These are phyloP conservation scores for Papilio glaucus DNA, from an alignment of 1,140 invertebrate species.

Conservation along the genomic window DNA sequence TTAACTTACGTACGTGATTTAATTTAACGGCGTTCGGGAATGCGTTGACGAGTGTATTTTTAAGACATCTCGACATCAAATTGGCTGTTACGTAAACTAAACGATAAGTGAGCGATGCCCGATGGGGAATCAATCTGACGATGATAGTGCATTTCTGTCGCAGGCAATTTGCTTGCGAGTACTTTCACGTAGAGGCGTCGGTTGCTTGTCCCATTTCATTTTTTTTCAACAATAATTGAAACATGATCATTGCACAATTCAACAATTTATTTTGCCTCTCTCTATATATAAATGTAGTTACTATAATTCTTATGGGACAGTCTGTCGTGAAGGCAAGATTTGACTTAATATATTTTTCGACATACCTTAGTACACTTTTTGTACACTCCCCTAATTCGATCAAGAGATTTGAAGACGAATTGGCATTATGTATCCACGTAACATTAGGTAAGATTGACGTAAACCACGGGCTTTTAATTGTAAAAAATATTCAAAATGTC, in stretches of 20 bases:
- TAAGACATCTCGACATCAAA: constrained; percentile 6
- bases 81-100: constrained; percentile 32
- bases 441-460: no score
- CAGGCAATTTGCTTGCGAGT: constrained; percentile 3
- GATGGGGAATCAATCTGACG: constrained; percentile 6
- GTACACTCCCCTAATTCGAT: no score
- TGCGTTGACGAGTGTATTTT: not conserved
- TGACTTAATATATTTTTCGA: not conserved
- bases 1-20: constrained; percentile 4
- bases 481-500: constrained; percentile 24
- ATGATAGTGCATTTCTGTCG: constrained; percentile 13
- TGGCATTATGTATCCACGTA: no score
- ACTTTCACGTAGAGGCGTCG: not conserved
- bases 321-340: not conserved
- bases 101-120: constrained; percentile 4
- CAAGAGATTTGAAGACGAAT: no score
- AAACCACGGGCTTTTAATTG: no score
- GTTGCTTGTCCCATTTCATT: constrained; percentile 10
- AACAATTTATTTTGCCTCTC: not conserved
- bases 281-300: not conserved
- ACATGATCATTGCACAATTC: constrained; percentile 16
- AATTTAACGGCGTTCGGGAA: constrained; percentile 6
- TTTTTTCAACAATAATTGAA: constrained; percentile 26
- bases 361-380: no score
- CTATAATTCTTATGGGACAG: not conserved